Base-by-base conservation (phyloP, 2,797 vertebrate species). In the Diceros bicornis region DNA sequence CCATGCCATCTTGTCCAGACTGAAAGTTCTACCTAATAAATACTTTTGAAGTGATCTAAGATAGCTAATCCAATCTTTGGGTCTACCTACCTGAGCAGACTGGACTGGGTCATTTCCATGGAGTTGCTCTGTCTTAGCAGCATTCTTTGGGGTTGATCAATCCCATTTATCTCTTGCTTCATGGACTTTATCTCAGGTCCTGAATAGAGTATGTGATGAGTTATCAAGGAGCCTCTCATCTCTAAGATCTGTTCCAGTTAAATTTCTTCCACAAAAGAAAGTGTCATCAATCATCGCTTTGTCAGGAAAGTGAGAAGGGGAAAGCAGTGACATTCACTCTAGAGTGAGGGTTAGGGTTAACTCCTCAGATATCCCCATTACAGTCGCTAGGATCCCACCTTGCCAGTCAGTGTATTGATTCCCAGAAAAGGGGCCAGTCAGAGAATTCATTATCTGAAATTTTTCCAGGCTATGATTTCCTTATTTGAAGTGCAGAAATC, bases 381-480 rank as follows among this genome's bases (percentile, higher is more conserved):
- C 4, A 41, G 10, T 34, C 32, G 57, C 23, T 37, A 50, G 17
- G 7, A n/a, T 81, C 47, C 85, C 17, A 9, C n/a, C 21, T 13
- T 91, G 29, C 29, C 16, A 34, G 11, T 79, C 27, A 71, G 59
- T 68, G 9, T 32, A 34, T 41, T 55, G 72, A 75, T 82, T 93
- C 29, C 69, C 41, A 78, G 55, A 68, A 81, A 86, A 37, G 50
- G 6, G 17, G 32, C 2, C 62, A 66, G 21, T 61, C 37, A 85
- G 85, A 91, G 8, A 74, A 90, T 78, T 62, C 52, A 95, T 52
- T 62, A 55, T 47, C 37, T 90, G 59, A 88, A 61, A 96, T 79
- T 79, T 87, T 90, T 62, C 52, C 52, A 92, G 57, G 16, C n/a
- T 92, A 44, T 95, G 37, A 84, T 94, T 97, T 92, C 85, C 71